Base-by-base conservation (phyloP, 1,140 invertebrate species). In the Gerris buenoi region DNA sequence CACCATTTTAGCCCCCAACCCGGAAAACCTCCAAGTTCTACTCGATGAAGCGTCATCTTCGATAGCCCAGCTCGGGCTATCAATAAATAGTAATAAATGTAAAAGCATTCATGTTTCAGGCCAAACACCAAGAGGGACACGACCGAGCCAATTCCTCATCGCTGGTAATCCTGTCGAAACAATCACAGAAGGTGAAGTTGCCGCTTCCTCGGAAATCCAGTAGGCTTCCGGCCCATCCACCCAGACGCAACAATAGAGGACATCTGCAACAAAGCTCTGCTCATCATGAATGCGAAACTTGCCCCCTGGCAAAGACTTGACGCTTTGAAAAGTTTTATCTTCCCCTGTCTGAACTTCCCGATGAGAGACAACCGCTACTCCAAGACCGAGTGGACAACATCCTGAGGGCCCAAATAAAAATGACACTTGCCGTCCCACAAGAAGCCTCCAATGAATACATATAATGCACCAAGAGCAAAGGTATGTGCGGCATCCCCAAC, bases 261-360 rank as follows among this genome's bases (percentile, higher is more conserved):
- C 0, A 63, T 74, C n/a, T n/a, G n/a, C n/a, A n/a, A n/a, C n/a
- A n/a, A 25, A 15, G 64, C 46, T 1, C 2, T 57, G 18, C 2
- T 25, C 1, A 27, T 77, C 0, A 68, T 75, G 64, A 2, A 15
- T 0, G 73, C 72, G 1, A 63, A 72, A 0, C 73, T 77, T 0
- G 74, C 76, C 1, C 76, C 77, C 0, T 78, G 78, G 75, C 76
- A 79, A 68, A 46, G 33, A 46, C 56, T 77, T 5, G 75, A 79
- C 33, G 73, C 74, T 0, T 10, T 75, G 5, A 72, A 67, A 0
- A 75, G 73, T 0, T 78, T 77, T 62, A 67, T 79, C 0, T 23
- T 76, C 29, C 74, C 78, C 0, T 58, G 70, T 1, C 59, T 77
- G 0, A 70, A 73, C 63, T 78, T 77, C 59, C 23, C 72, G 14